Base-by-base conservation (phyloP, 2,113 vertebrate species). In the Phyllopteryx taeniolatus region DNA sequence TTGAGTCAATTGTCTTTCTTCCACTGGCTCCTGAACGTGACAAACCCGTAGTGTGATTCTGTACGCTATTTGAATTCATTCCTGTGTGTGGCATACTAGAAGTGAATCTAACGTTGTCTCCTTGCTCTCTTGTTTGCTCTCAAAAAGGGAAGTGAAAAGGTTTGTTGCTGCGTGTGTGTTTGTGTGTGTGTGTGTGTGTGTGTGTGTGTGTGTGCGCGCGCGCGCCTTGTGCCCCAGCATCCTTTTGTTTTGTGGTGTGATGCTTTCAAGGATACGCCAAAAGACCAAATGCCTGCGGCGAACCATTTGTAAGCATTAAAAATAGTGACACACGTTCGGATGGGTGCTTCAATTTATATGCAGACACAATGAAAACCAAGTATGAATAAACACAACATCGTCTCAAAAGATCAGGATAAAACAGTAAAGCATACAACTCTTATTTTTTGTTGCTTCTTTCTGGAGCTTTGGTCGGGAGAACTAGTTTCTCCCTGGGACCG, bases 121-220 rank as follows among this genome's bases (percentile, higher is more conserved):
- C 83, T 65, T 82, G 88, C 75, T 91, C 72, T 87, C 79, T 27
- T 83, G 20, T 84, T 87, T 90, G 91, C 91, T 86, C 71, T 86
- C 91, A 74, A 83, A 86, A 92, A 94, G 93, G 92, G 90, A 87
- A 93, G 90, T 79, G 93, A 94, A 88, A 94, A 93, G 93, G 92
- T 94, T 92, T 83, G 92, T 91, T 75, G 61, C 3, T 54, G 53
- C 6, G 27, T 27, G 27, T 27, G 27, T 27, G 27, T 27, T 27
- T 27, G 27, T 71, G 65, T 80, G 56, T 88, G 67, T 66, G 68
- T 75, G 74, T 75, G 74, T 1, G 27, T 27, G 27, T 27, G 27
- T 27, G 27, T 27, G 27, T 71, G 65, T 80, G 56, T 89, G 67
- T 68, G 68, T 75, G 74, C 76, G 74, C n/a, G n/a, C n/a, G n/a